These are phyloP conservation scores for Coenobita brevimanus DNA, from an alignment of 1,140 invertebrate species.

Conservation along the genomic window DNA sequence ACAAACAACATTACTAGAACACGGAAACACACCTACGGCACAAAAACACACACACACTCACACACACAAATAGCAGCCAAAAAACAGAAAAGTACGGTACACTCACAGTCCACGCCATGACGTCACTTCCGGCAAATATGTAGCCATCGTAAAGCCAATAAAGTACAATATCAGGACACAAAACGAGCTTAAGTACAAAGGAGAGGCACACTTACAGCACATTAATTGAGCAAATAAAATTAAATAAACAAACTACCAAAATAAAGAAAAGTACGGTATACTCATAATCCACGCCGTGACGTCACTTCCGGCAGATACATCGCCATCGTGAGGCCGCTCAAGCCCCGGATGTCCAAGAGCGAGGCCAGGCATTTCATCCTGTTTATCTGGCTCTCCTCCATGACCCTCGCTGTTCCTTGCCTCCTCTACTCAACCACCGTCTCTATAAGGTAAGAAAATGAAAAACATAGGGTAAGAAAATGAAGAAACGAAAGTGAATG, in stretches of 20 bases:
- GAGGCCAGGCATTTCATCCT: conserved; percentile 84
- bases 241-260: conserved; percentile 50
- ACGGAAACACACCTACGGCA: conserved; percentile 70
- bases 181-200: too few relatives aligned
- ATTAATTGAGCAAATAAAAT: too few relatives aligned
- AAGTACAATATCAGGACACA: too few relatives aligned
- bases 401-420: conserved; percentile 85
- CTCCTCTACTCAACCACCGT: conserved; percentile 87
- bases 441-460: conserved; percentile 83
- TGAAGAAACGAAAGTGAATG: too few relatives aligned
- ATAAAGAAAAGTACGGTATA: not conserved
- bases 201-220: too few relatives aligned
- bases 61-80: not conserved
- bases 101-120: too few relatives aligned
- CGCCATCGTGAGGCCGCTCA: conserved; percentile 91
- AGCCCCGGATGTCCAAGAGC: conserved; percentile 86
- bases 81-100: too few relatives aligned
- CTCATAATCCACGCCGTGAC: not conserved
- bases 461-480: too few relatives aligned
- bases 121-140: too few relatives aligned
- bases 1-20: too few relatives aligned
- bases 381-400: conserved; percentile 87
- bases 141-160: too few relatives aligned
- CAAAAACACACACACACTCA: not conserved
- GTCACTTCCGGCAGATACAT: conserved; percentile 82